phyloP scores from a whole-genome alignment of 2,888 invertebrate species.

The Conomelus anceps region DNA sequence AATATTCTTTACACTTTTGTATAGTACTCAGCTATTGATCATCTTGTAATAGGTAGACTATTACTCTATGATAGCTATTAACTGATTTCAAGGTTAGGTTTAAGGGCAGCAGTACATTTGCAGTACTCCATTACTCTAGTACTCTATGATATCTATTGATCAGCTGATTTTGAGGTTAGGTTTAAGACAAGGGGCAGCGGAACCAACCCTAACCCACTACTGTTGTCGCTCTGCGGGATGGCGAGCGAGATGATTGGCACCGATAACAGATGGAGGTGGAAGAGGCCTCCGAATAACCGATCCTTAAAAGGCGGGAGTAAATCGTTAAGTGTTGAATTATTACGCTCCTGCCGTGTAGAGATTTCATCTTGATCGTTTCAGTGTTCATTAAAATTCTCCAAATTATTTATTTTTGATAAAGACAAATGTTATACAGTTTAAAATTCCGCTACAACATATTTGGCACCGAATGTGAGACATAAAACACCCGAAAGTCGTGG shows the following conservation, averaged over 20 bases:
- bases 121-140: too few relatives aligned
- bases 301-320: neutral
- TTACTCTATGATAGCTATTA: too few relatives aligned
- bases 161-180: too few relatives aligned
- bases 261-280: neutral
- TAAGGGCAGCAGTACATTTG: too few relatives aligned
- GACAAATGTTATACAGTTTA: neutral
- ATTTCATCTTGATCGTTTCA: neutral
- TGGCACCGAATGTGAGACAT: neutral
- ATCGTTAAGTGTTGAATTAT: neutral
- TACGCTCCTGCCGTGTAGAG: neutral
- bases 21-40: too few relatives aligned
- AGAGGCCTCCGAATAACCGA: neutral
- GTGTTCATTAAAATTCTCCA: neutral
- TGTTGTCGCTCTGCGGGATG: neutral
- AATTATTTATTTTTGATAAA: neutral
- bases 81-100: too few relatives aligned
- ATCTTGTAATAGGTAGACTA: too few relatives aligned
- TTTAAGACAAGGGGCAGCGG: too few relatives aligned
- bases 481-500: too few relatives aligned
- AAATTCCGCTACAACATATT: neutral
- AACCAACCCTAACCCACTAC: too few relatives aligned
- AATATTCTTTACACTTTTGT: too few relatives aligned
- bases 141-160: too few relatives aligned
- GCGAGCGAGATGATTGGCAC: neutral